These are phyloP conservation scores for Creontiades dilutus DNA, from an alignment of 2,888 invertebrate genomes.

Conservation along the genomic window DNA sequence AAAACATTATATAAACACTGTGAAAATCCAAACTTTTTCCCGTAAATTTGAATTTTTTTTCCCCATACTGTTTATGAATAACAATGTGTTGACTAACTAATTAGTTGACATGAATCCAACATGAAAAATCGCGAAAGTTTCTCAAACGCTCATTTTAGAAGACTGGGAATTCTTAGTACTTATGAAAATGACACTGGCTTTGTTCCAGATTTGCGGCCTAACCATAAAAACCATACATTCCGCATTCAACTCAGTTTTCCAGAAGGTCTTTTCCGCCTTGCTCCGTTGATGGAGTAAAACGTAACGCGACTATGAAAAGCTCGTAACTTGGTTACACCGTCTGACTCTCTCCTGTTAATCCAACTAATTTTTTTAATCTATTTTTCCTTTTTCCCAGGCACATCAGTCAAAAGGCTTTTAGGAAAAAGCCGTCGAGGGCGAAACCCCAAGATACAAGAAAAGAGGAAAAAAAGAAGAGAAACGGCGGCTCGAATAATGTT, in stretches of 20 bases:
- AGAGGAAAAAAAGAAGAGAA: not conserved
- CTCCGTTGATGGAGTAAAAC: slow-evolving; percentile 2
- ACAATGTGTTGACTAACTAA: too few species aligned
- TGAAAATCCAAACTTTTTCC: too few species aligned
- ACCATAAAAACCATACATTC: not conserved
- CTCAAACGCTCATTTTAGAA: too few species aligned
- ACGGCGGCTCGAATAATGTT: slow-evolving; percentile 37
- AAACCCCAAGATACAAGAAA: not conserved
- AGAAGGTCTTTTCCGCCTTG: not conserved
- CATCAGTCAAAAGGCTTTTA: slow-evolving; percentile 12
- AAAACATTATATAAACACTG: too few species aligned
- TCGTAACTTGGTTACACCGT: not conserved
- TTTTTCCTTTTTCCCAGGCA: not conserved
- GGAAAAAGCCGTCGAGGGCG: not conserved
- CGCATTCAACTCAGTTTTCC: not conserved
- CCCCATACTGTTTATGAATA: too few species aligned
- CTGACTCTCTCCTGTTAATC: not conserved
- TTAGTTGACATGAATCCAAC: too few species aligned
- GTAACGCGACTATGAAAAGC: not conserved
- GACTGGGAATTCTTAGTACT: too few species aligned
- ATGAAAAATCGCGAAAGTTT: too few species aligned
- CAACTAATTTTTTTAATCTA: slow-evolving; percentile 20
- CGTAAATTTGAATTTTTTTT: too few species aligned
- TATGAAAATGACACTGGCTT: too few species aligned
- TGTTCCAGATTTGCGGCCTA: too few species aligned